A percentile compares a stretch with the other conserved stretches of the same genome.
Conservation (phyloP, 2,113 vertebrate species). For the Leptocoma aspasia region DNA sequence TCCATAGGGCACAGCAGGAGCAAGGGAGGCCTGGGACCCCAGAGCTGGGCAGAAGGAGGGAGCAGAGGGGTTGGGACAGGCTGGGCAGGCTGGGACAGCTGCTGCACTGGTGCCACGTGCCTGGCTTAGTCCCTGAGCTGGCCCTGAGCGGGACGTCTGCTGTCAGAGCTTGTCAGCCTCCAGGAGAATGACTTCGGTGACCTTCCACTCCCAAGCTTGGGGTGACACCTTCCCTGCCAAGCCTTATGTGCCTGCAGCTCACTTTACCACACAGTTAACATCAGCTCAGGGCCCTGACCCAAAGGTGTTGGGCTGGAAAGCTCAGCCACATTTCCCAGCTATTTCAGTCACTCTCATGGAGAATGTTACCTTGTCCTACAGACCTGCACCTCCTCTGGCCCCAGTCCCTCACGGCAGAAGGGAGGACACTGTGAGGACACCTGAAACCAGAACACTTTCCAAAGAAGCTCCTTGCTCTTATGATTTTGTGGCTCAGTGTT, state of each 20-base stretch:
- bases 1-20: accelerated
- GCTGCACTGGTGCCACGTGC: neutral
- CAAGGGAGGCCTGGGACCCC: neutral
- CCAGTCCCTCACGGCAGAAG: accelerated
- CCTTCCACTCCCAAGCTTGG: neutral
- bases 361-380: accelerated
- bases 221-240: neutral
- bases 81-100: neutral
- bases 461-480: neutral
- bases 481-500: neutral
- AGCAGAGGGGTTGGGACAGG: neutral
- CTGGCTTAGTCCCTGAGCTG: neutral
- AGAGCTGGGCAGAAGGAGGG: neutral
- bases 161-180: accelerated
- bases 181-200: accelerated
- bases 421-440: too few relatives aligned
- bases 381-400: neutral
- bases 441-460: neutral
- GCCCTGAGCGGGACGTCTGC: accelerated
- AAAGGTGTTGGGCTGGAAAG: neutral
- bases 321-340: neutral
- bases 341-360: accelerated
- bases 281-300: neutral
- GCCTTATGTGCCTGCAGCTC: neutral
- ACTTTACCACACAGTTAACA: accelerated